Evolutionary conservation across 1,140 invertebrate species (phyloP), one percentile per base, ranked within the genome.

Genomic region (Hesperophylax magnus): DNA sequence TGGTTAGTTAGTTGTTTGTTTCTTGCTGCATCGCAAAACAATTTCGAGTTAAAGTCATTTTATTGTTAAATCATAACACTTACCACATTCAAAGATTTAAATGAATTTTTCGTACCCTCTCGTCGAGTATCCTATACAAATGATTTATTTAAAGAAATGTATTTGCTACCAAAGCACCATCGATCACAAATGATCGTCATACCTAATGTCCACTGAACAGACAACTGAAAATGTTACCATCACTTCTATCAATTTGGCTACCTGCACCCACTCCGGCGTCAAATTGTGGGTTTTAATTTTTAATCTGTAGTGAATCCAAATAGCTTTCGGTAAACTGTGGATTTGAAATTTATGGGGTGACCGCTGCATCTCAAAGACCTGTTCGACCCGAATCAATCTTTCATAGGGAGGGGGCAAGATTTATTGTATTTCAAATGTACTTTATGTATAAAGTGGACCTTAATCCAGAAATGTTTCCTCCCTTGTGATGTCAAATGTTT

Each of bases 81-180:
- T 39, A 20, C 67, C 31, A 53, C 34, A 15, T 71, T 69, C 65
- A 69, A 47, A 34, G 27, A 69, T 52, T 69, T 47, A 69, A 69
- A 18, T 34, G 18, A 69, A 47, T 3, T 18, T 6, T 52, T 20
- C 14, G 18, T 47, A 14, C 22, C 6, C 27, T 65, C 14, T 34
- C 24, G 6, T 27, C 61, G 61, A 17, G 61, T 65, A 34, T 31
- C 20, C 24, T 4, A 24, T 65, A 5, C 27, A 20, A 69, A 39
- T 52, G 2, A 34, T 69, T 39, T 22, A 31, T 69, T 69, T 69
- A 4, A 69, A 34, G 8, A 34, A 34, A 34, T 14, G 39, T 14
- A n/a, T 71, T 71, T 71, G 47, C 67, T 71, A 24, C 22, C 39
- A n/a, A 11, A 52, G 22, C 39, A 11, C 53, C 8, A 11, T 71